phyloP scores from a whole-genome alignment of 2,797 vertebrate genomes.

The Pristis pectinata region DNA sequence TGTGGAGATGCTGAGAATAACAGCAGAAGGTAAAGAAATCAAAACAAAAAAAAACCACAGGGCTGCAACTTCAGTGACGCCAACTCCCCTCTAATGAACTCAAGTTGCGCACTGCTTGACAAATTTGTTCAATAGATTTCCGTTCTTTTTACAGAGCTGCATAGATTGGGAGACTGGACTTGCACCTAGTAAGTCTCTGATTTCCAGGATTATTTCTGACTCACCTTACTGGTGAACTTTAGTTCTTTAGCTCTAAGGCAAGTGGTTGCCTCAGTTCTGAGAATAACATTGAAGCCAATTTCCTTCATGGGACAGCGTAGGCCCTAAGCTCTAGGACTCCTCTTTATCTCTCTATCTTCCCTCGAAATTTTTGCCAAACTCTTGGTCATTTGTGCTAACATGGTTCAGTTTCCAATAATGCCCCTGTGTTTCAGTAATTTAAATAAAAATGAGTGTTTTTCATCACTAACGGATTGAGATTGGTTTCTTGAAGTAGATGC shows the following conservation, averaged over 20 bases:
- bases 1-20: background rate
- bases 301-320: background rate
- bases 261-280: background rate
- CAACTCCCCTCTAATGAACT: background rate
- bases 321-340: background rate
- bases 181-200: background rate
- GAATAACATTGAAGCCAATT: background rate
- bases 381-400: background rate
- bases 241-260: background rate
- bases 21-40: background rate
- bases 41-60: background rate
- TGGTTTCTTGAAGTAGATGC: background rate
- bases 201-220: background rate
- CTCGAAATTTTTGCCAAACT: background rate
- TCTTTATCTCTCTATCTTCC: background rate
- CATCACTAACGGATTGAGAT: background rate
- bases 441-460: background rate
- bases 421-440: no score
- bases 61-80: background rate
- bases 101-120: no score
- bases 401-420: no score
- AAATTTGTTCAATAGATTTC: background rate
- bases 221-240: background rate
- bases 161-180: background rate
- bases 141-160: background rate